phyloP scores from a whole-genome alignment of 1,140 invertebrate genomes.

The Phymastichus coffea region DNA sequence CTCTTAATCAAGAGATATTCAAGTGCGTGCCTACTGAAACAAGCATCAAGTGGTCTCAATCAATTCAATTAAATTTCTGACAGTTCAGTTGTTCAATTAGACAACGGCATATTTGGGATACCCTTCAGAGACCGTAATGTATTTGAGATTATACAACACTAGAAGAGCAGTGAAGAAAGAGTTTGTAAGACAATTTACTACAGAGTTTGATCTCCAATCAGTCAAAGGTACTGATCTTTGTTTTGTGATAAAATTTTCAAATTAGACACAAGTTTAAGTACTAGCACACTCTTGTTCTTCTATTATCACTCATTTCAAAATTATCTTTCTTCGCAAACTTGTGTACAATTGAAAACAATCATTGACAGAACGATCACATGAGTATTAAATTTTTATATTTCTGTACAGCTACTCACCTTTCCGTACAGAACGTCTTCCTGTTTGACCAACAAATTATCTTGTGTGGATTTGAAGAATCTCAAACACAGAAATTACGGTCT shows the following conservation, averaged over 20 bases:
- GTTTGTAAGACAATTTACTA: slow-evolving; percentile 4
- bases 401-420: slow-evolving; percentile 13
- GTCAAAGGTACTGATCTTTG: slow-evolving; percentile 2
- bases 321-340: background rate
- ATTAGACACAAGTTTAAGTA: background rate
- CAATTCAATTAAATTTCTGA: slow-evolving; percentile 22
- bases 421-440: slow-evolving; percentile 9
- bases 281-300: too few relatives aligned
- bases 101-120: slow-evolving; percentile 40
- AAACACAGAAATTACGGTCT: slow-evolving; percentile 33
- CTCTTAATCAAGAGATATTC: slow-evolving; percentile 11
- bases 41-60: slow-evolving; percentile 20
- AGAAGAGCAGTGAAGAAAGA: slow-evolving; percentile 48
- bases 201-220: slow-evolving; percentile 12
- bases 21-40: slow-evolving; percentile 11
- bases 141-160: slow-evolving; percentile 48
- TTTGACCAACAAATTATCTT: slow-evolving; percentile 4
- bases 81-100: slow-evolving; percentile 19
- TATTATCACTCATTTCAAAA: too few relatives aligned
- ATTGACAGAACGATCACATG: too few relatives aligned
- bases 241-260: background rate
- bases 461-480: slow-evolving; percentile 6
- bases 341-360: background rate
- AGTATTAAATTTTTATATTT: background rate
- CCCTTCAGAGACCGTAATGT: slow-evolving; percentile 51